Base-by-base conservation (phyloP, 2,113 vertebrate species). In the Perca flavescens region DNA sequence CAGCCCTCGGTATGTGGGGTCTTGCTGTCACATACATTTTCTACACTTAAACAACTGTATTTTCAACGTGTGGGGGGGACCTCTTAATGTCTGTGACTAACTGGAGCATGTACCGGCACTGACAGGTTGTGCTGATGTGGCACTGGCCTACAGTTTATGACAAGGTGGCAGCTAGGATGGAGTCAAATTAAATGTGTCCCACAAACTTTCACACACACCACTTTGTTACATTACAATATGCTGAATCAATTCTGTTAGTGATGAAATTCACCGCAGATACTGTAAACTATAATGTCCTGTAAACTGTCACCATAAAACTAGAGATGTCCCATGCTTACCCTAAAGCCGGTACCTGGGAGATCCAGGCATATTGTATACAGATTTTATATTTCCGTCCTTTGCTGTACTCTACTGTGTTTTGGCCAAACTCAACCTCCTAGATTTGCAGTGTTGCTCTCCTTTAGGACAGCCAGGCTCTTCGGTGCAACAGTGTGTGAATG, bases 11-110 rank as follows among this genome's bases (percentile, higher is more conserved):
- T 74, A 88, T 21, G 68, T 60, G 77, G 69, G 82, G 85, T 81
- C 86, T 63, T 76, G 73, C 82, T 87, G 90, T 86, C 80, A 68
- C 72, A 86, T 71, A 66, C 80, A 78, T 88, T 88, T 80, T 82
- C 67, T 57, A 53, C 71, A 69, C 71, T 77, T 68, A 34, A 68
- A 83, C 65, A 63, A 84, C 63, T 69, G 57, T 40, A 34, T 86
- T 79, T 77, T 36, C 50, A 49, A 40, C n/a, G 22, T 58, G 76
- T 25, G 19, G 58, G 17, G 19, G 54, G 74, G 73, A 76, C 66
- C 58, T 56, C n/a, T 56, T 19, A 49, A 14, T 46, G 49, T 88
- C 66, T 80, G 77, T 77, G 89, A 85, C 57, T 72, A 67, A 76
- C 49, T 82, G 40, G 2, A 63, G 58, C 58, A 4, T 56, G 54